phyloP scores from a whole-genome alignment of 2,888 invertebrate species.

The Pterobdella sp. region DNA sequence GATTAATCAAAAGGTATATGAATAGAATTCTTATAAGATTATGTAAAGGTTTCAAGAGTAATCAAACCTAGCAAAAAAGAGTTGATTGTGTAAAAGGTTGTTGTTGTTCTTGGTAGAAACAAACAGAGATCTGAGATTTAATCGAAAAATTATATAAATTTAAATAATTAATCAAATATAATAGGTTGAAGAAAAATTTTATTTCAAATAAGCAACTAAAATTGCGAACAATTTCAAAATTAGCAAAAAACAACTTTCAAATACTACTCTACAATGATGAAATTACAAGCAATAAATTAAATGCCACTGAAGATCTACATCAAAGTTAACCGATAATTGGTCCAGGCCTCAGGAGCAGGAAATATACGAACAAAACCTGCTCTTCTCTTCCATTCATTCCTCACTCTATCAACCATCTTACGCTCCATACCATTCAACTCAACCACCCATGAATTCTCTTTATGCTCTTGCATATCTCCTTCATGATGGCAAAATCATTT shows the following conservation, averaged over 20 bases:
- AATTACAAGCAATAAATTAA: constrained; percentile 10
- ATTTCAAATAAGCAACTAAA: not conserved
- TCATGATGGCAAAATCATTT: no score
- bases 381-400: constrained; percentile 70
- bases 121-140: not conserved
- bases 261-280: no score
- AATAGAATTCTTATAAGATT: no score
- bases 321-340: constrained; percentile 51
- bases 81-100: not conserved
- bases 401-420: constrained; percentile 65
- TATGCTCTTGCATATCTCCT: not conserved
- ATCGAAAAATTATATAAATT: no score
- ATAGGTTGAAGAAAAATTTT: not conserved
- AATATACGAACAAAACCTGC: constrained; percentile 85
- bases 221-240: not conserved
- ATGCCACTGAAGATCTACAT: constrained; percentile 28
- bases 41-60: no score
- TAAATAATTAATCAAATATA: not conserved
- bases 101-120: not conserved
- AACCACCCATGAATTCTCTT: not conserved
- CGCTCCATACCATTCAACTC: constrained; percentile 67
- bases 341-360: constrained; percentile 79
- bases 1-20: no score
- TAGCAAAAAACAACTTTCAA: no score
- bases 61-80: not conserved